Evolutionary conservation across 2,888 invertebrate species (phyloP), one percentile per base, ranked within the genome.

Genomic region (Tenthredo scrophulariae): DNA sequence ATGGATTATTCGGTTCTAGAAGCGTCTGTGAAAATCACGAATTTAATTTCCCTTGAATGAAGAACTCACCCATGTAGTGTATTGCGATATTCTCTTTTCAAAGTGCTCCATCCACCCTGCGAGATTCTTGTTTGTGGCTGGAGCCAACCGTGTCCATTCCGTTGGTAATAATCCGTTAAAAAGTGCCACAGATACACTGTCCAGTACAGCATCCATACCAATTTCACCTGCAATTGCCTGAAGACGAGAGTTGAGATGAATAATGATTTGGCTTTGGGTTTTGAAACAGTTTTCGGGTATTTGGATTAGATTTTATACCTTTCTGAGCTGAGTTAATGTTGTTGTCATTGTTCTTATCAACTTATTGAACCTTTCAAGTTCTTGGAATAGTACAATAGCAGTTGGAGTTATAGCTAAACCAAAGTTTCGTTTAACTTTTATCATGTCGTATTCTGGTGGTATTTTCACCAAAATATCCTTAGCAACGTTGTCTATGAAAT

Each of bases 101-200:
- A 98, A 97, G 93, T 98, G 98, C 84, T 97, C 96, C 95, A 98
- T 97, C 98, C 98, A 98, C 40, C 96, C 96, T 7, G 97, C 98
- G 1, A 98, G 95, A 85, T 95, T 96, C 93, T 98, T 98, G 91
- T 97, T 96, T 0, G 98, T 98, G 86, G 95, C 97, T 7, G 98
- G 98, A 6, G 98, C 97, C 74, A 98, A 94, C 87, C 95, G 95
- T 29, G 97, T 95, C 98, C 98, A 98, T 87, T 96, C 96, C 33
- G 92, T 91, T 10, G 98, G 98, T 90, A 98, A 94, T 89, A 96
- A 96, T 5, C 98, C 98, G 93, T 98, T 98, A 94, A 96, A 98
- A 89, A 98, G 94, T 15, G 97, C 96, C 92, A 95, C 95, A 0
- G 97, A 96, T 43, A 98, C 96, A 92, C 97, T 97, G 93, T 98